Base-by-base conservation (phyloP, 2,113 vertebrate genomes). In the Pholis gunnellus region DNA sequence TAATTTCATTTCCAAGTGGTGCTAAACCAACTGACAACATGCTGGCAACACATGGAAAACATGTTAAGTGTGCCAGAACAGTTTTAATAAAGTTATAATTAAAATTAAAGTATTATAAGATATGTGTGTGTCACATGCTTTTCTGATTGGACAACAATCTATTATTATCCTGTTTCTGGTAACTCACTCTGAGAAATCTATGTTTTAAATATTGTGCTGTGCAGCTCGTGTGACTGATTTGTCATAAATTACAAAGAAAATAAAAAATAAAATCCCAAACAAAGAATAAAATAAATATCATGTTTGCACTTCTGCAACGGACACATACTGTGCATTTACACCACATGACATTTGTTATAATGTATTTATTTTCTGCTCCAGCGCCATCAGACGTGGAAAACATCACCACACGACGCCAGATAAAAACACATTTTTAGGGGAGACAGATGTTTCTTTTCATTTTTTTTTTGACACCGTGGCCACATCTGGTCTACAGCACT, bases 401-500 rank as follows among this genome's bases (percentile, higher is more conserved):
- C 66, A 48, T 5, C 27, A 36, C 56, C 59, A n/a, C 50, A 57
- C 60, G 0, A 25, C 29, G 11, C 52, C 79, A 61, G 48, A 40
- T 31, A 42, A 61, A 71, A 71, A 75, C 65, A 57, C 0, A 15
- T 71, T 38, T 75, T 40, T 72, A n/a, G 40, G 34, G 76, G 69
- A 76, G 74, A 56, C 87, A 29, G 78, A 75, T 79, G 71, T 86
- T 60, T 9, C 8, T 34, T 34, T 34, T 78, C 11, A 1, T 57
- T 27, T 27, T 57, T 27, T 2, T 73, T 61, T 29, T 52, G 70
- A 72, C 72, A 63, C 46, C 17, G 63, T 57, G 75, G 40, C 75
- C 52, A 88, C 81, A 86, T 86, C 77, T 87, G 84, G 73, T 52
- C 34, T n/a, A 59, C 73, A 86, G 83, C 22, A 42, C 75, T 18